Evolutionary conservation across 2,797 vertebrate species (phyloP), one percentile per base, ranked within the genome.

Genomic region (Sebastiscus tertius): DNA sequence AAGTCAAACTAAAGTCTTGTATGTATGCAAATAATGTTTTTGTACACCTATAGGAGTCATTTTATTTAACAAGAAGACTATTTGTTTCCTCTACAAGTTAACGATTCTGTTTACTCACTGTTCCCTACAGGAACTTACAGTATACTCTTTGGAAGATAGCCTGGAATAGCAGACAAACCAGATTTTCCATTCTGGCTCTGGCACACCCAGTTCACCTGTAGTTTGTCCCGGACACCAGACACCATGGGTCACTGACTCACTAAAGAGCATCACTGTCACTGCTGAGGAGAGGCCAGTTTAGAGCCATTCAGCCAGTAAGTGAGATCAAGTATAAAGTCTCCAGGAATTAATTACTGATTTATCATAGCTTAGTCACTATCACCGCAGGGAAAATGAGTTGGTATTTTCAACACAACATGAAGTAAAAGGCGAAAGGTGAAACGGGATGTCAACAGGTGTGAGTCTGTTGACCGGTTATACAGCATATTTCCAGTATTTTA

Each of bases 161-260:
- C 16, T 64, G 79, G 36, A 67, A 76, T 12, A 70, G 56, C 66
- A 75, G 79, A 73, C 79, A 72, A 90, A 94, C 93, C 85, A 36
- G 89, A 90, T 86, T 88, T 90, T 92, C 90, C 67, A 78, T 88
- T 73, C 74, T 31, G 60, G 9, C 20, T 69, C 16, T 24, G 81
- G 70, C 85, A 84, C 91, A 83, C 88, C 90, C 78, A 82, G 69
- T 75, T 78, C 85, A 88, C 83, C 87, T 87, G 82, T 90, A 68
- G 91, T 88, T 84, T 81, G 76, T 75, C 34, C 62, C 4, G 11
- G 80, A 93, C 81, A 92, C 52, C 68, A 56, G 77, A 93, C 75
- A 90, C 87, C 75, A 58, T 1, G 1, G 78, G 68, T 79, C 82
- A 80, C 24, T 76, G 76, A 78, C 81, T 85, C 86, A 71, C 22